Evolutionary conservation across 2,797 vertebrate genomes (phyloP), one percentile per base, ranked within the genome.

Genomic region (Adelosebastes latens): DNA sequence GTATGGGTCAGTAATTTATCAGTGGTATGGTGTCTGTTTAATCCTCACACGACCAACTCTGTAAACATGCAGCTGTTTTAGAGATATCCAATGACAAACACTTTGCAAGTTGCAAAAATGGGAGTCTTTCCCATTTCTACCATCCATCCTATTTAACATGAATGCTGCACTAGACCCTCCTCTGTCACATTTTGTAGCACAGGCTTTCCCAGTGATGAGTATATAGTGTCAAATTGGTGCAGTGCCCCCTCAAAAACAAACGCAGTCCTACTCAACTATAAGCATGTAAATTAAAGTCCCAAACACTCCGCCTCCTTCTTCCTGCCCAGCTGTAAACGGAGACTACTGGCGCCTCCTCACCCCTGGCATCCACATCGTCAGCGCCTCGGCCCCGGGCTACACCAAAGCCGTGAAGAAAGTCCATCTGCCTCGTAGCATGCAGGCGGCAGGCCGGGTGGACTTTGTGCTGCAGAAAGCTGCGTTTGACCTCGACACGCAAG

Each of bases 301-400:
- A 63, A 67, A 67, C 6, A 12, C n/a, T 62, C 8, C 18, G 1
- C 2, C 31, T 24, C 55, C 52, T 39, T 18, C 53, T 56, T 58
- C 3, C 46, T 79, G n/a, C 24, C 4, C 79, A 99, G 98, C 96
- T 79, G 97, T 98, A 93, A 96, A 97, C 36, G 98, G 98, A 36
- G 98, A 99, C 84, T 99, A 99, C 86, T 99, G 98, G 98, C 96
- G 98, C 74, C 84, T 99, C 72, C 96, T 99, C 42, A 91, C 89
- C 4, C 97, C 97, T 29, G 98, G 98, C 66, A 95, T 96, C 91
- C 96, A 99, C 86, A 96, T 98, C 75, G 83, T 99, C 52, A 96
- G 93, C 1, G 98, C 97, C 66, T 96, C 96, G 2, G 98, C 97
- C 18, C 94, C 96, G 0, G 97, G 97, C 61, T 99, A 96, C 90